Conservation (phyloP, 2,888 invertebrate species). For the Eledona agricola region DNA sequence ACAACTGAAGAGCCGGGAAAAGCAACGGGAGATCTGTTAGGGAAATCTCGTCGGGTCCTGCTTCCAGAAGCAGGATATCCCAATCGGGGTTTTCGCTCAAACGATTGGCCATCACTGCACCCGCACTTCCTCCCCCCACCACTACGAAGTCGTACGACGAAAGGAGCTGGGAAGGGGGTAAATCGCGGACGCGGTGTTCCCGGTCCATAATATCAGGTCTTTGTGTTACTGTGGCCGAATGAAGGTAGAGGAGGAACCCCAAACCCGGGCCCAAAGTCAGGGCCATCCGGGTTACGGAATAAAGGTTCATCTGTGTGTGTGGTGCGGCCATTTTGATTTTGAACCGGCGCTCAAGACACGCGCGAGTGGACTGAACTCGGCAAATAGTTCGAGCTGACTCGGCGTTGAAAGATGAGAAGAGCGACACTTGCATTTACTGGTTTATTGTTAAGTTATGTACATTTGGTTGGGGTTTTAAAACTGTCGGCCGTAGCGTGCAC, state of each 20-base stretch:
- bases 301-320: conserved; percentile 56
- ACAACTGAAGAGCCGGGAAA: conserved; percentile 76
- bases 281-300: conserved; percentile 72
- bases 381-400: conserved; percentile 4
- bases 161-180: conserved; percentile 65
- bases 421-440: conserved; percentile 2
- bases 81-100: conserved; percentile 78
- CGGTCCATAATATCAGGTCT: conserved; percentile 78
- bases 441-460: too few relatives aligned
- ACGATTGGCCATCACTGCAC: conserved; percentile 80
- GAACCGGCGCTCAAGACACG: too few relatives aligned
- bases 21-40: conserved; percentile 77
- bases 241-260: conserved; percentile 70
- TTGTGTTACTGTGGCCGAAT: conserved; percentile 70
- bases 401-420: neutral
- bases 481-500: conserved; percentile 36
- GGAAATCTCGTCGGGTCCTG: conserved; percentile 67
- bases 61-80: conserved; percentile 81
- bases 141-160: conserved; percentile 81
- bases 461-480: too few relatives aligned
- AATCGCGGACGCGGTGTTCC: conserved; percentile 66
- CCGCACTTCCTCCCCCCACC: conserved; percentile 84
- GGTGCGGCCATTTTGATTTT: conserved; percentile 40
- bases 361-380: too few relatives aligned
- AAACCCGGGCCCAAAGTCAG: conserved; percentile 73